These are phyloP conservation scores for Pantherophis guttatus DNA, from an alignment of 2,113 vertebrate species.

Conservation along the genomic window DNA sequence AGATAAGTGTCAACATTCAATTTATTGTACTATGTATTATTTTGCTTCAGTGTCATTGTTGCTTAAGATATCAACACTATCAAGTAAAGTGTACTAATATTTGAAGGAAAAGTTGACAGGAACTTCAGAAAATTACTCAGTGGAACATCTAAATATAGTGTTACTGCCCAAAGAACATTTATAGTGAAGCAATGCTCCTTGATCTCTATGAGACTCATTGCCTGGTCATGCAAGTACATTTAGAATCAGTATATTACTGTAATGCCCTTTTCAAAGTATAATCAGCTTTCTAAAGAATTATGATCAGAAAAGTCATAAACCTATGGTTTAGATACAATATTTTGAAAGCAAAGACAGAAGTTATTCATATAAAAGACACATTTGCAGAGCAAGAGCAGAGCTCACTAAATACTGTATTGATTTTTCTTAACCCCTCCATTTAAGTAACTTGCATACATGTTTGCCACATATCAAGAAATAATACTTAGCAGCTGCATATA, in stretches of 20 bases:
- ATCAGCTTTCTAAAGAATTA: neutral
- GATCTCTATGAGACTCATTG: neutral
- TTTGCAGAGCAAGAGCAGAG: neutral
- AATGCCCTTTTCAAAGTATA: neutral
- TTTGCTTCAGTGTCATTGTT: slow-evolving; percentile 37
- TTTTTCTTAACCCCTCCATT: neutral
- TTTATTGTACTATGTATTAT: slow-evolving; percentile 17
- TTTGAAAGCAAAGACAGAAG: neutral
- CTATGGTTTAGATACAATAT: neutral
- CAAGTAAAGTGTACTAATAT: neutral
- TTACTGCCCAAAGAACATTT: neutral
- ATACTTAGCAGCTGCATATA: neutral
- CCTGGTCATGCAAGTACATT: neutral
- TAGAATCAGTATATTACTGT: neutral
- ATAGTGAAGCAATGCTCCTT: neutral
- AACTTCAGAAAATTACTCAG: neutral
- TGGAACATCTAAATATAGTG: neutral
- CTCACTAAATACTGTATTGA: neutral
- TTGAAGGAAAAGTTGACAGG: neutral
- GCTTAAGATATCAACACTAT: slow-evolving; percentile 27
- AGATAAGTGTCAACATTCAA: slow-evolving; percentile 10
- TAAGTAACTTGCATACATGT: neutral
- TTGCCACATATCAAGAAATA: neutral
- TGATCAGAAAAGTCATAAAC: neutral
- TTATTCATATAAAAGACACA: neutral